Evolutionary conservation across 1,140 invertebrate species (phyloP).

Genomic region (Drosophila hydei): DNA sequence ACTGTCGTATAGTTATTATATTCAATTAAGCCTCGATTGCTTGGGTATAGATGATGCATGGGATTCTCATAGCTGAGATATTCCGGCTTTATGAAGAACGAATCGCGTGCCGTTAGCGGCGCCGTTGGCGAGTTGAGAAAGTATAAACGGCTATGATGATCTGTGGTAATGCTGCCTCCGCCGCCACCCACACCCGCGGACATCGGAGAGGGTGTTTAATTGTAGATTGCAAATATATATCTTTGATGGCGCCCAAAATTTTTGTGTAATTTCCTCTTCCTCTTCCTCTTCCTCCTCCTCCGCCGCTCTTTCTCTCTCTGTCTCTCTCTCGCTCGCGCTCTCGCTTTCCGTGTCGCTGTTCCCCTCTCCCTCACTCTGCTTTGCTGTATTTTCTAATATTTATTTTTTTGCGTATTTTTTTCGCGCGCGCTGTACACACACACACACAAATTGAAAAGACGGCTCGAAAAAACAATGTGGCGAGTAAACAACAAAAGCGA

Average conservation of each 20-base stretch:
- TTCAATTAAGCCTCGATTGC: constrained; percentile 75
- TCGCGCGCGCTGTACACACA: constrained; percentile 30
- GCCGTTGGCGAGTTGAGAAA: constrained; percentile 80
- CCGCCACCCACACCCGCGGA: constrained; percentile 82
- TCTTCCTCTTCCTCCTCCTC: background rate
- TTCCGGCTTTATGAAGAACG: constrained; percentile 82
- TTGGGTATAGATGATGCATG: constrained; percentile 82
- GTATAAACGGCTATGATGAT: constrained; percentile 81
- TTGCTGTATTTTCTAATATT: background rate
- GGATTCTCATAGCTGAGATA: constrained; percentile 83
- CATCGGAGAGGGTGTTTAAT: constrained; percentile 64
- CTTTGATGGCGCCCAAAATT: constrained; percentile 6
- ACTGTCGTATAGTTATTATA: constrained; percentile 76
- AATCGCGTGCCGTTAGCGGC: constrained; percentile 66
- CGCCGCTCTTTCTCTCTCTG: background rate
- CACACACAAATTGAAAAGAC: constrained; percentile 56
- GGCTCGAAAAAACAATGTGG: constrained; percentile 74
- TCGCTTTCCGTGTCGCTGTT: too few species aligned
- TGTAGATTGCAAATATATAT: constrained; percentile 38
- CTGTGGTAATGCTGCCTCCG: constrained; percentile 83
- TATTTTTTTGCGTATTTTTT: constrained; percentile 1
- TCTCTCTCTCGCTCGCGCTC: too few species aligned
- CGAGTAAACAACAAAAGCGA: constrained; percentile 84
- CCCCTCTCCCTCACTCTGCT: background rate
- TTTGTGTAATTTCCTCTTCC: background rate